These are phyloP conservation scores for Liodrosophila aerea DNA, from an alignment of 2,888 invertebrate genomes.

Conservation along the genomic window DNA sequence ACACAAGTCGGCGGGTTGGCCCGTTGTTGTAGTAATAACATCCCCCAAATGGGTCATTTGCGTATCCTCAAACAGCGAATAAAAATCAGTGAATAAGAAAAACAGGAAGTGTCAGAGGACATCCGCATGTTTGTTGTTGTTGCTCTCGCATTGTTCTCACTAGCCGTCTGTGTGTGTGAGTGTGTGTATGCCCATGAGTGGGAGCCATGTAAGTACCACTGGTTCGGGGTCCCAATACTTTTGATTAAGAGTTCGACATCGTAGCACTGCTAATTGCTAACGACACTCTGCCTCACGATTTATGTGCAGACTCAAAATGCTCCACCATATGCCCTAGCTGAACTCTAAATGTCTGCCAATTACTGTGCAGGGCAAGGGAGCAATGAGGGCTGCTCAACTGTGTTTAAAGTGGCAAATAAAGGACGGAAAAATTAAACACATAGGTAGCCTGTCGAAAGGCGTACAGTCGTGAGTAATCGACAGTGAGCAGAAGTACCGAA, in stretches of 20 bases:
- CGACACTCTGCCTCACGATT: conserved; percentile 52
- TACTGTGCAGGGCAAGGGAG: conserved; percentile 12
- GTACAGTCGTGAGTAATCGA: too few relatives aligned
- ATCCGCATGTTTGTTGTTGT: conserved; percentile 71
- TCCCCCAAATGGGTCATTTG: conserved; percentile 83
- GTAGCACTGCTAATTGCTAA: conserved; percentile 71
- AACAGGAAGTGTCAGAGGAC: conserved; percentile 80
- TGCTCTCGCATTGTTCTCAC: conserved; percentile 44
- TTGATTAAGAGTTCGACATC: conserved; percentile 75
- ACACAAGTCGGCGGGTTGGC: conserved; percentile 27
- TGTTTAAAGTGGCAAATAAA: too few relatives aligned
- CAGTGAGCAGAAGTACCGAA: too few relatives aligned
- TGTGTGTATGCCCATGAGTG: conserved; percentile 25
- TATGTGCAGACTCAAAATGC: conserved; percentile 63
- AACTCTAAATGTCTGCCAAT: too few relatives aligned
- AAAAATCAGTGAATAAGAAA: conserved; percentile 82
- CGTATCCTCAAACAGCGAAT: conserved; percentile 82
- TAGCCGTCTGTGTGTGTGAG: conserved; percentile 15
- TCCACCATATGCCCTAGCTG: conserved; percentile 1
- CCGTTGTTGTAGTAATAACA: conserved; percentile 78
- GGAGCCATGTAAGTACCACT: conserved; percentile 64
- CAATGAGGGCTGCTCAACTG: conserved; percentile 7
- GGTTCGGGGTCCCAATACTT: conserved; percentile 67
- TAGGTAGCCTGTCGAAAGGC: too few relatives aligned
- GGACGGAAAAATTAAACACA: too few relatives aligned